Conservation (phyloP, 2,797 vertebrate genomes). For the Chrosomus eos region DNA sequence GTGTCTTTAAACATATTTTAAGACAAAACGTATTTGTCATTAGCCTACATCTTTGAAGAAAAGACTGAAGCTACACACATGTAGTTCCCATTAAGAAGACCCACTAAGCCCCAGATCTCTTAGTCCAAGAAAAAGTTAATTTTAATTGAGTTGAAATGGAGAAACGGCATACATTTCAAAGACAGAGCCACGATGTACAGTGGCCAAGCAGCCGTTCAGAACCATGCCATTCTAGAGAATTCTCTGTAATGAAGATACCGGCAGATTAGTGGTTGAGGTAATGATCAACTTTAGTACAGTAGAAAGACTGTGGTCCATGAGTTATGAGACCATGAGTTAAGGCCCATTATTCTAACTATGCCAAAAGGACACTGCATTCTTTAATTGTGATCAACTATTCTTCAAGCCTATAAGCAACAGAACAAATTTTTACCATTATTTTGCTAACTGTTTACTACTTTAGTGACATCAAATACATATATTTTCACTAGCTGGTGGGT, state of each 20-base stretch:
- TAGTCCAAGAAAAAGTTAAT: not conserved
- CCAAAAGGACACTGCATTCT: not conserved
- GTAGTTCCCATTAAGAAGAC: not conserved
- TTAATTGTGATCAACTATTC: not conserved
- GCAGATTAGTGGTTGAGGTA: constrained; percentile 6
- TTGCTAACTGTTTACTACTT: not conserved
- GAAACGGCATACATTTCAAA: not conserved
- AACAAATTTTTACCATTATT: not conserved
- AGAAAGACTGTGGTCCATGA: constrained; percentile 13
- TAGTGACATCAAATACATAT: not conserved
- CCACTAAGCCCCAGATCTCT: not conserved
- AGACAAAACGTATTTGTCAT: not conserved
- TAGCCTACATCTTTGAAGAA: not conserved
- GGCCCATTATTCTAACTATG: too few relatives aligned
- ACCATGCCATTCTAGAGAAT: not conserved
- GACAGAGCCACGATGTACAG: not conserved
- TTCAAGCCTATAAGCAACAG: not conserved
- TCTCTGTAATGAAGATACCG: not conserved
- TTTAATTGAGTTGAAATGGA: not conserved
- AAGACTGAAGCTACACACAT: too few relatives aligned
- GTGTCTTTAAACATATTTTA: too few relatives aligned
- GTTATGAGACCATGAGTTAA: too few relatives aligned
- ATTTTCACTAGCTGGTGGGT: not conserved
- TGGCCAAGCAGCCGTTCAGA: not conserved
- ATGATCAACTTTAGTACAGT: constrained; percentile 4